phyloP scores from a whole-genome alignment of 2,888 invertebrate species.

The Cantharis rustica region DNA sequence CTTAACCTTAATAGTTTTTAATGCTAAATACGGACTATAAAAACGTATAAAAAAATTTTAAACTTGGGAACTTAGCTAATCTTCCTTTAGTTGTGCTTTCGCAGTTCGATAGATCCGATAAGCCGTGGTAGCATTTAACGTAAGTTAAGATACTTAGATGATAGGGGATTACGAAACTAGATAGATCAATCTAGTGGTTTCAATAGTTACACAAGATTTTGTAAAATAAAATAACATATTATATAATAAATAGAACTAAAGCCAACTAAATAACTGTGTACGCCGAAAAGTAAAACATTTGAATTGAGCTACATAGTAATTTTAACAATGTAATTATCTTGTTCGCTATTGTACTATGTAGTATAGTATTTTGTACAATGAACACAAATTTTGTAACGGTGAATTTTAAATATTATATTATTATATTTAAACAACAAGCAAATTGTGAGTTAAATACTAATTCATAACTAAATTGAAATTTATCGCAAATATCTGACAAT shows the following conservation, averaged over 20 bases:
- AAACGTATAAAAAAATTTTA: neutral
- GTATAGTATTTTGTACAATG: neutral
- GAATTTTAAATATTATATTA: neutral
- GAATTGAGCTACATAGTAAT: neutral
- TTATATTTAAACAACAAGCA: neutral
- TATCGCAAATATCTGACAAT: neutral
- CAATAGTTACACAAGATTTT: neutral
- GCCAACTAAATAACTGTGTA: neutral
- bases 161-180: neutral
- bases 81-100: neutral
- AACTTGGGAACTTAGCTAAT: neutral
- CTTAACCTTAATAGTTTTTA: neutral
- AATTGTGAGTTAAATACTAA: neutral
- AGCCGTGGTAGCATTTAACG: neutral
- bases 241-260: neutral
- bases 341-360: neutral
- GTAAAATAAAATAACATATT: neutral
- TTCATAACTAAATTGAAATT: neutral
- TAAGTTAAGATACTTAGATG: neutral
- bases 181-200: neutral
- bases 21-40: neutral
- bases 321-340: neutral
- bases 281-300: neutral
- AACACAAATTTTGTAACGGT: neutral
- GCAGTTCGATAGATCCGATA: neutral